Percentiles rank a stretch among this genome's conserved stretches.
phyloP scores from a whole-genome alignment of 2,888 invertebrate species.

The Mesorhabditis belari region DNA sequence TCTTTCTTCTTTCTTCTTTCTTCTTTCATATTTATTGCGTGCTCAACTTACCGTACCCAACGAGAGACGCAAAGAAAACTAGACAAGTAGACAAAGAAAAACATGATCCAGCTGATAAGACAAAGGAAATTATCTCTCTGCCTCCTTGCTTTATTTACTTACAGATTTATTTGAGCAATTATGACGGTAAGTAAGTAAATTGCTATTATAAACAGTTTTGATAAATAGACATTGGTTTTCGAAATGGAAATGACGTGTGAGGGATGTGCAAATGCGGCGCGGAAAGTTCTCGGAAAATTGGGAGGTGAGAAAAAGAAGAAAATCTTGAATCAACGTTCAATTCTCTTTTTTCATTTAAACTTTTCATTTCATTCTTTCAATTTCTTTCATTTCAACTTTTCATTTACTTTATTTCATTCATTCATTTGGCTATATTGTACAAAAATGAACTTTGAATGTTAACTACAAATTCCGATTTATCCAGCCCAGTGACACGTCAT shows the following conservation, averaged over 20 bases:
- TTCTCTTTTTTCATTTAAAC: background rate
- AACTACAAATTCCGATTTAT: too few species aligned
- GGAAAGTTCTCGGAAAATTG: conserved; percentile 74
- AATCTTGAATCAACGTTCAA: background rate
- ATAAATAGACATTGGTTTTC: conserved; percentile 66
- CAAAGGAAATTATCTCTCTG: too few species aligned
- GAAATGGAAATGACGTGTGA: conserved; percentile 88
- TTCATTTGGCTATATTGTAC: too few species aligned
- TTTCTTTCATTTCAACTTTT: background rate
- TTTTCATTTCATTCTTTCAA: background rate
- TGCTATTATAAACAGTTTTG: background rate
- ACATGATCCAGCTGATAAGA: background rate
- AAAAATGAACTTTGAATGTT: too few species aligned
- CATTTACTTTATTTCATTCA: too few species aligned
- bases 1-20: too few species aligned
- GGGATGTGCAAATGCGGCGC: conserved; percentile 81
- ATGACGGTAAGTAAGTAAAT: too few species aligned
- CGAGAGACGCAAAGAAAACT: background rate
- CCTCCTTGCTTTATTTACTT: background rate
- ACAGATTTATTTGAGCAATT: too few species aligned
- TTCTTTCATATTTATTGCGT: background rate
- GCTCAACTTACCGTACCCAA: background rate
- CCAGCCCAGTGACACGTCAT: too few species aligned
- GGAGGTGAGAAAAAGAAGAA: conserved; percentile 56
- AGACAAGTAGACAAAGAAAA: background rate